phyloP scores from a whole-genome alignment of 1,140 invertebrate species.

The Drosophila parvula region DNA sequence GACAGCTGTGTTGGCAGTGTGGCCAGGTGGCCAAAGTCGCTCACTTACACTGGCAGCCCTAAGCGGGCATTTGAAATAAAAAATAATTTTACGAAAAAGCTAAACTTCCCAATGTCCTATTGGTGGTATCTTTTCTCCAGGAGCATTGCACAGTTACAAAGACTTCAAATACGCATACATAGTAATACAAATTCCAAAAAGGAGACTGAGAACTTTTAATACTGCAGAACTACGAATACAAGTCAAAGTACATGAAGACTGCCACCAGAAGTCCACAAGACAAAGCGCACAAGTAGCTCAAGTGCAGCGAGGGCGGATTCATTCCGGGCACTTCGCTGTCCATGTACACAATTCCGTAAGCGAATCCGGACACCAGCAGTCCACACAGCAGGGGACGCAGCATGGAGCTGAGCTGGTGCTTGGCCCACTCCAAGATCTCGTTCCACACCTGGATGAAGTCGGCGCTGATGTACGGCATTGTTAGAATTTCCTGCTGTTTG shows the following conservation, averaged over 20 bases:
- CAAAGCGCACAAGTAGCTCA: constrained; percentile 68
- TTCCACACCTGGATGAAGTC: constrained; percentile 44
- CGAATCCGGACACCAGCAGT: constrained; percentile 74
- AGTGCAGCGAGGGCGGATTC: constrained; percentile 81
- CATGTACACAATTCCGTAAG: constrained; percentile 84
- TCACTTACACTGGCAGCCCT: not conserved
- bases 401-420: constrained; percentile 53
- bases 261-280: constrained; percentile 56
- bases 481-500: too few relatives aligned
- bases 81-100: too few relatives aligned
- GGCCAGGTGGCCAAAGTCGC: not conserved
- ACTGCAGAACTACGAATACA: constrained; percentile 47
- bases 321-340: constrained; percentile 85
- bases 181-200: constrained; percentile 31
- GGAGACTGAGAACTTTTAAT: too few relatives aligned
- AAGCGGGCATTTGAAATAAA: not conserved
- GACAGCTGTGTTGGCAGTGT: constrained; percentile 23
- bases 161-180: constrained; percentile 11
- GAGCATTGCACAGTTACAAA: constrained; percentile 59
- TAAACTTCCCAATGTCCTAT: too few relatives aligned
- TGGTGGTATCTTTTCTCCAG: constrained; percentile 23
- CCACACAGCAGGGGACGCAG: constrained; percentile 72
- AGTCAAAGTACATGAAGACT: constrained; percentile 55
- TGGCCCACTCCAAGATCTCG: constrained; percentile 52
- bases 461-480: constrained; percentile 64